These are phyloP conservation scores for Parazoanthus darwini DNA, from an alignment of 92 coral and sea anemone genomes.

Conservation along the genomic window DNA sequence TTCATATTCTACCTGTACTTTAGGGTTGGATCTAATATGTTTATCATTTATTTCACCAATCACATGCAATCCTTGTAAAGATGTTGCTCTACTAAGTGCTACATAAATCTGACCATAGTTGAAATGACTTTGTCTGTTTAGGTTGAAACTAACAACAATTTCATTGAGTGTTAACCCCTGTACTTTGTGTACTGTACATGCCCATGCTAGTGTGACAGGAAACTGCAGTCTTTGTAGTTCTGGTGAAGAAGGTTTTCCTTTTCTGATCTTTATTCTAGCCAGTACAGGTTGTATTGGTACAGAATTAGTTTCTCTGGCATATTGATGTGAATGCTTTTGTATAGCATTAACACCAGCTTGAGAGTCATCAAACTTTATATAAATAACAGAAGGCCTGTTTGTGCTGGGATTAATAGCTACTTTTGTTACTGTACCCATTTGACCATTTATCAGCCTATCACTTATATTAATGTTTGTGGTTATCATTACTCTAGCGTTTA, in stretches of 20 bases:
- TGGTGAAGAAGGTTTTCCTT: conserved; percentile 66
- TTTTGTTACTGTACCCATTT: conserved; percentile 65
- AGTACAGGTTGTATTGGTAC: conserved; percentile 72
- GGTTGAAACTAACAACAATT: conserved; percentile 50
- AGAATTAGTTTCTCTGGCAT: conserved; percentile 54
- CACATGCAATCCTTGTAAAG: conserved; percentile 56
- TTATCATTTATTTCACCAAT: conserved; percentile 57
- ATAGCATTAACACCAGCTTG: conserved; percentile 57
- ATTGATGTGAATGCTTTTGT: conserved; percentile 31
- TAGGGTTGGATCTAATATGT: conserved; percentile 55
- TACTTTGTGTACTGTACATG: conserved; percentile 68
- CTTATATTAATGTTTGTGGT: conserved; percentile 49
- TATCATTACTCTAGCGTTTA: conserved; percentile 67
- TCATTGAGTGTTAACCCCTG: conserved; percentile 63
- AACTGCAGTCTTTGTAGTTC: conserved; percentile 73
- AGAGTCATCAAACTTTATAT: conserved; percentile 71
- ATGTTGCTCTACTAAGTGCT: conserved; percentile 62
- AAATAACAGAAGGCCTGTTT: conserved; percentile 50
- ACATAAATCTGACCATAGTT: conserved; percentile 73
- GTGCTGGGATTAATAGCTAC: too few relatives aligned
- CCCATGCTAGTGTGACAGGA: conserved; percentile 74
- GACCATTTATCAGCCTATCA: conserved; percentile 74
- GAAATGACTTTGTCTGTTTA: conserved; percentile 59
- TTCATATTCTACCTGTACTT: conserved; percentile 69
- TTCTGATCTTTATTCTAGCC: conserved; percentile 56